These are phyloP conservation scores for Cheilinus undulatus DNA, from an alignment of 2,113 vertebrate genomes.

Conservation along the genomic window DNA sequence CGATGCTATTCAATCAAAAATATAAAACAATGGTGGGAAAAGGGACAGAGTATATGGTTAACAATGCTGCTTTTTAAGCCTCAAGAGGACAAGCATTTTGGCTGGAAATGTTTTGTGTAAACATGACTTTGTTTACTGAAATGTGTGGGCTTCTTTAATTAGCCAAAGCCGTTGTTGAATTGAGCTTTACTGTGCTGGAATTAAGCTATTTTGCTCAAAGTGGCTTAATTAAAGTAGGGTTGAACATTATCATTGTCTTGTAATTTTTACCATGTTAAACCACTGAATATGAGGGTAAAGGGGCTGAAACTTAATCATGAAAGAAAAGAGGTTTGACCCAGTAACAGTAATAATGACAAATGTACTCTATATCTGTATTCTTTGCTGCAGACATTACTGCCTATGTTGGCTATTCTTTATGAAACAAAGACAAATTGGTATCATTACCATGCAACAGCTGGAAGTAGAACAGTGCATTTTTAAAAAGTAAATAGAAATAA, in stretches of 20 bases:
- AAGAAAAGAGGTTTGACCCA: neutral
- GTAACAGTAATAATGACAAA: constrained; percentile 34
- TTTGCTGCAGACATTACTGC: neutral
- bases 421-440: constrained; percentile 31
- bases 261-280: too few species aligned
- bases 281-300: neutral
- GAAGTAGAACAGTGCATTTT: neutral
- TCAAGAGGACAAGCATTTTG: neutral
- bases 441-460: constrained; percentile 1
- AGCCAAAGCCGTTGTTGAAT: neutral
- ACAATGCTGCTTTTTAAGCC: too few species aligned
- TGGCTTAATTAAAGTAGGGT: neutral
- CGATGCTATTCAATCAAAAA: too few species aligned
- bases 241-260: neutral
- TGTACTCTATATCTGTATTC: neutral
- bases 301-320: neutral
- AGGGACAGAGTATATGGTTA: too few species aligned
- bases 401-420: neutral
- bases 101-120: neutral
- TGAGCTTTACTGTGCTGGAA: neutral
- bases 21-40: too few species aligned
- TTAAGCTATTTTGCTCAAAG: constrained; percentile 6
- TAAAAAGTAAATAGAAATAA: neutral
- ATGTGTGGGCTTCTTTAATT: neutral
- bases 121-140: neutral